Percentiles rank a stretch among this genome's conserved stretches.
Evolutionary conservation across 1,140 invertebrate species (phyloP).

Genomic region (Drosophila repletoides): DNA sequence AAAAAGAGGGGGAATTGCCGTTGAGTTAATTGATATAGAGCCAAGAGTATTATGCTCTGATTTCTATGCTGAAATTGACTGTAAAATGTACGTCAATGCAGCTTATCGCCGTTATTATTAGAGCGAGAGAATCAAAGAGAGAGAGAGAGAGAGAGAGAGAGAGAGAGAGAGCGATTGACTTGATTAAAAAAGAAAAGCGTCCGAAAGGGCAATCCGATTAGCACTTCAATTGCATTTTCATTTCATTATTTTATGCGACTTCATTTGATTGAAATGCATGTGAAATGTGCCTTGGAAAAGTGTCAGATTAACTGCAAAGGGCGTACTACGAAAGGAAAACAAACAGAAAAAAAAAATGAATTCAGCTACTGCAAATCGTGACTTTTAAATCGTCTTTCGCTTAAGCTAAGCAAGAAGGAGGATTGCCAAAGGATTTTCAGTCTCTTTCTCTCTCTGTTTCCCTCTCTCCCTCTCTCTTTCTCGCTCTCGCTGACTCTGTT

Average conservation of each 20-base stretch:
- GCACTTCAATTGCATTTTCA: constrained; percentile 5
- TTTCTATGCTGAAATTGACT: neutral
- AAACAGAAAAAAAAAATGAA: constrained; percentile 19
- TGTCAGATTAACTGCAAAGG: constrained; percentile 32
- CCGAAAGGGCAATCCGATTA: constrained; percentile 25
- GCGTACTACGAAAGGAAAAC: constrained; percentile 1
- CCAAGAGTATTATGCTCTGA: neutral
- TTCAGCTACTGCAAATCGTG: constrained; percentile 16
- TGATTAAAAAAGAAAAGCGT: constrained; percentile 37
- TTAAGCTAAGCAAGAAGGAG: constrained; percentile 22
- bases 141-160: no score
- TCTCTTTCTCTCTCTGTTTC: neutral
- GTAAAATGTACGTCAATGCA: neutral
- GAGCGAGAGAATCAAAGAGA: no score
- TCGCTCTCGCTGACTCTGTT: neutral
- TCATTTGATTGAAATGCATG: constrained; percentile 72
- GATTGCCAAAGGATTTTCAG: constrained; percentile 15
- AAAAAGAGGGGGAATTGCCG: neutral
- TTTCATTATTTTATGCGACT: constrained; percentile 69
- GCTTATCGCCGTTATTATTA: neutral
- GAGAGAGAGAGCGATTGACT: no score
- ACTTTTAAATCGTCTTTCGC: constrained; percentile 42
- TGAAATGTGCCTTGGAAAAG: constrained; percentile 7
- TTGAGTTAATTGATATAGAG: constrained; percentile 22
- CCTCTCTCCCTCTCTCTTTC: neutral